Evolutionary conservation across 2,797 vertebrate genomes (phyloP), one percentile per base, ranked within the genome.

Genomic region (Synaphobranchus kaupii): DNA sequence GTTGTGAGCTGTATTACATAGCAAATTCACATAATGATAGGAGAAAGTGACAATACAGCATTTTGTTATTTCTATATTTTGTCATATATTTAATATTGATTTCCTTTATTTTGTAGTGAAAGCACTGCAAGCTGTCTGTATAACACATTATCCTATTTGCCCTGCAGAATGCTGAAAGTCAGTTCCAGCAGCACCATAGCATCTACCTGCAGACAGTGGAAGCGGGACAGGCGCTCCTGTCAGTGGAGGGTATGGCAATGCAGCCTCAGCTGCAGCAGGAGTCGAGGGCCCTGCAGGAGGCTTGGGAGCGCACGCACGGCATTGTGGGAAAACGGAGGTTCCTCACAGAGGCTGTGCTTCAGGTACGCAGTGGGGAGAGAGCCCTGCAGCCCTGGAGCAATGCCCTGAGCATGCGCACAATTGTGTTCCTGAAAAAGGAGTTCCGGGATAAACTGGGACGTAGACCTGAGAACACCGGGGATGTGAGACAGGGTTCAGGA

Each of bases 121-220:
- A 10, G 28, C 68, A 25, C 80, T 82, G 80, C 20, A 39, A 44
- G 44, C 22, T 50, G 80, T 12, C 28, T 54, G 50, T 82, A 22
- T 81, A 12, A 47, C 50, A 56, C 52, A 17, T 10, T 34, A 48
- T 71, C 5, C 82, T 71, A 20, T 31, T 63, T 83, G 71, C 88
- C 82, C 86, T 39, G 17, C 89, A 99, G 98, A 91, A 90, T 66
- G 94, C 95, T 80, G 91, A 95, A 7, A 91, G 95, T 63, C 92
- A 91, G 85, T 88, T 98, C 80, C 92, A 88, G 87, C 93, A 92
- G 56, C 93, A 95, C 94, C 90, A 92, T 1, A 8, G 91, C 8
- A 91, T 94, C 56, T 97, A 95, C 86, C 80, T 87, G 0, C 87
- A 94, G 89, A 94, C 95, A 0, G 28, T 97, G 39, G 94, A 96